A percentile compares a stretch with the other conserved stretches of the same genome.
These are phyloP conservation scores for Chrysemys picta DNA, from an alignment of 2,113 vertebrate genomes.

Conservation along the genomic window DNA sequence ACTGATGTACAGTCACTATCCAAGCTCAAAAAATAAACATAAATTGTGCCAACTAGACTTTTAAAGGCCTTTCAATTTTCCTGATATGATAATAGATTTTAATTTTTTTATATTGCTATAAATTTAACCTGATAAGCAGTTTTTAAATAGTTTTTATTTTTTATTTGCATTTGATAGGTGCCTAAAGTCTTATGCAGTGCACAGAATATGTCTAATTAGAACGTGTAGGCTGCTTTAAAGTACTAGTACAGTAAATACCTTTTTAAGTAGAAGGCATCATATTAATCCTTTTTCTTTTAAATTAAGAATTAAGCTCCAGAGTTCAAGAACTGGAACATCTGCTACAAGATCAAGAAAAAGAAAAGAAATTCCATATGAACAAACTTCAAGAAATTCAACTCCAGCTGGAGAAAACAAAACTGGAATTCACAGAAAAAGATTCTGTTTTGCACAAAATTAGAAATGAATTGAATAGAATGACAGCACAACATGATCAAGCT, in stretches of 20 bases:
- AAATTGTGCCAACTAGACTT: neutral
- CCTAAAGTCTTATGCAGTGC: neutral
- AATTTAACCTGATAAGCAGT: neutral
- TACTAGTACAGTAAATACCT: neutral
- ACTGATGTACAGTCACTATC: neutral
- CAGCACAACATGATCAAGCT: constrained; percentile 80
- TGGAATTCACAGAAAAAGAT: constrained; percentile 86
- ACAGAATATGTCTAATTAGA: neutral
- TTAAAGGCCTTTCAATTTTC: neutral
- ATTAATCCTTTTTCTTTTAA: neutral
- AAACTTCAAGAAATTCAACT: constrained; percentile 85
- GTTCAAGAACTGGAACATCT: constrained; percentile 84
- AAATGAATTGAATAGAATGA: constrained; percentile 83
- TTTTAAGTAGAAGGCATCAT: neutral
- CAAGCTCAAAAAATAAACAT: neutral
- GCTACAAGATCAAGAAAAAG: constrained; percentile 86
- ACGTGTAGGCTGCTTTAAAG: neutral
- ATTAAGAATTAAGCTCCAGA: constrained; percentile 84
- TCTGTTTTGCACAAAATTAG: constrained; percentile 82
- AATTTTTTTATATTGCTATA: neutral
- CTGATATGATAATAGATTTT: neutral
- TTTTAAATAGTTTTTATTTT: neutral
- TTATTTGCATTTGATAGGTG: neutral
- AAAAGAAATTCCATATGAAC: constrained; percentile 77
- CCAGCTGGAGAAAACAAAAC: constrained; percentile 83